A percentile compares a stretch with the other conserved stretches of the same genome.
These are phyloP conservation scores for Zaprionus ghesquierei DNA, from an alignment of 1,140 invertebrate genomes.

Conservation along the genomic window DNA sequence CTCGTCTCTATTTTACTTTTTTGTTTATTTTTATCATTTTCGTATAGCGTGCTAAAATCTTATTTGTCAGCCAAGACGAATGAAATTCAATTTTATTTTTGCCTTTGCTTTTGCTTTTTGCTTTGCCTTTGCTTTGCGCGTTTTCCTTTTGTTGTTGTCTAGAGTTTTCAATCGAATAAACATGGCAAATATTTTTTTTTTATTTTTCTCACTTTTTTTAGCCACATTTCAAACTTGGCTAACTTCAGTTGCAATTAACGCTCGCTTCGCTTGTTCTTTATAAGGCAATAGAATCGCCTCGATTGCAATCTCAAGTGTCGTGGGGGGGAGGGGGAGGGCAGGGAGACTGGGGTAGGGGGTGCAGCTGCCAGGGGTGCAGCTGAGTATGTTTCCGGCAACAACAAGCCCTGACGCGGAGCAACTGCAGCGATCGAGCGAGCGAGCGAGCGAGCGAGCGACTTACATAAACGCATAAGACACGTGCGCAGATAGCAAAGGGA, in stretches of 20 bases:
- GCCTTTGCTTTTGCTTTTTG: slow-evolving; percentile 2
- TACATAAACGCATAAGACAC: slow-evolving; percentile 26
- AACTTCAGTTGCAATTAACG: slow-evolving; percentile 32
- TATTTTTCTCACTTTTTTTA: no score
- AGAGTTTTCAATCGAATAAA: slow-evolving; percentile 1
- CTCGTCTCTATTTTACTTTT: slow-evolving; percentile 30
- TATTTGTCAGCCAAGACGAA: slow-evolving; percentile 58
- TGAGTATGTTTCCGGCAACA: slow-evolving; percentile 68
- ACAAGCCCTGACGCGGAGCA: background rate
- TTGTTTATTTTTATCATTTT: slow-evolving; percentile 77
- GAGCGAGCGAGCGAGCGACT: background rate
- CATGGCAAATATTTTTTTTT: background rate
- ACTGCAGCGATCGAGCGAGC: background rate
- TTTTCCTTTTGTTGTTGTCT: slow-evolving; percentile 8
- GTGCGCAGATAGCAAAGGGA: slow-evolving; percentile 10
- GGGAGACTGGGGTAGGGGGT: background rate
- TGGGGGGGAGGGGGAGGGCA: background rate
- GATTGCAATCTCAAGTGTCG: background rate
- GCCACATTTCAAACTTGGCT: slow-evolving; percentile 13
- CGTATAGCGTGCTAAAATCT: slow-evolving; percentile 60
- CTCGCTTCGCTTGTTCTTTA: slow-evolving; percentile 16
- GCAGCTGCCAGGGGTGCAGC: background rate
- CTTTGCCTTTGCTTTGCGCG: background rate
- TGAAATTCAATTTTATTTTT: slow-evolving; percentile 40
- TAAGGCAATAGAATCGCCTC: slow-evolving; percentile 4